A percentile compares a stretch with the other conserved stretches of the same genome.
These are phyloP conservation scores for Todiramphus chloris DNA, from an alignment of 2,113 vertebrate genomes.

Conservation along the genomic window DNA sequence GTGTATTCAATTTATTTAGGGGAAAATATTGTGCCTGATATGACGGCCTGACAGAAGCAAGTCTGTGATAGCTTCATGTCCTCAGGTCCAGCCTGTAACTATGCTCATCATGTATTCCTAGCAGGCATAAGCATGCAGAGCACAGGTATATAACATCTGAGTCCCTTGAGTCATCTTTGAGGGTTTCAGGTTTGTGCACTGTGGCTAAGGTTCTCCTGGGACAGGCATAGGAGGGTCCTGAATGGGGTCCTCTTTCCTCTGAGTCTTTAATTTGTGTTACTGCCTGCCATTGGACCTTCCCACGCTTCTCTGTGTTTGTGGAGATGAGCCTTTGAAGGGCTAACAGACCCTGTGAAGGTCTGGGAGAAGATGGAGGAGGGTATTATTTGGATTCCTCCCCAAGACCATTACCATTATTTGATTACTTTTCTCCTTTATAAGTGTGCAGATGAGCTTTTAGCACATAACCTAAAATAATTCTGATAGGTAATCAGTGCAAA, in stretches of 20 bases:
- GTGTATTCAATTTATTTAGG: background rate
- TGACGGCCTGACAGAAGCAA: background rate
- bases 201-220: background rate
- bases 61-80: background rate
- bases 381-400: background rate
- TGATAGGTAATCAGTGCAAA: background rate
- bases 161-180: background rate
- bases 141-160: background rate
- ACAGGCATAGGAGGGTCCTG: background rate
- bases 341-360: background rate
- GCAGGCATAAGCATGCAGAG: accelerated
- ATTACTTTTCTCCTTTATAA: background rate
- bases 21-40: background rate
- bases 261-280: background rate
- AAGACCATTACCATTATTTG: background rate
- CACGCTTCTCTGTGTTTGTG: background rate
- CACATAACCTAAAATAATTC: background rate
- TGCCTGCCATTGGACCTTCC: background rate
- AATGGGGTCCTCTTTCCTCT: background rate
- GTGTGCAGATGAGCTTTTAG: background rate
- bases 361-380: background rate
- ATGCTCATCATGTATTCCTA: background rate
- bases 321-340: background rate
- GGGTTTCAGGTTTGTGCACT: background rate
- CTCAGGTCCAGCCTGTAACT: background rate